Conservation (phyloP, 2,888 invertebrate species). For the Chamaedrilus cognettii region DNA sequence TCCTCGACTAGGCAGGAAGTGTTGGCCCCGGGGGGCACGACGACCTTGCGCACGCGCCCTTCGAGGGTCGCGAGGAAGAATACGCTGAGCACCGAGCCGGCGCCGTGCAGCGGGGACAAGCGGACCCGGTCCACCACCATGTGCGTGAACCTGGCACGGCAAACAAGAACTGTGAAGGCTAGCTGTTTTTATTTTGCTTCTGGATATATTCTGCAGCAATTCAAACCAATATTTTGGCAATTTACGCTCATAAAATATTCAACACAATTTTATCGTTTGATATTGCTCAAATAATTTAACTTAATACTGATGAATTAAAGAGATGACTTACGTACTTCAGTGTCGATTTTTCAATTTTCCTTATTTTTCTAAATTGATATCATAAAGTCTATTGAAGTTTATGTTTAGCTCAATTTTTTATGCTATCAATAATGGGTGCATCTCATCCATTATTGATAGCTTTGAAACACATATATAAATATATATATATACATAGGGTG, state of each 20-base stretch:
- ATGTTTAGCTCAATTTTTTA: too few relatives aligned
- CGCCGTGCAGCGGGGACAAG: slow-evolving; percentile 69
- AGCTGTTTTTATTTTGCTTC: neutral
- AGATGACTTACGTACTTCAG: too few relatives aligned
- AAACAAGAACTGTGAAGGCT: slow-evolving; percentile 10
- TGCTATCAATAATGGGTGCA: too few relatives aligned
- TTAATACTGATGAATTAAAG: too few relatives aligned
- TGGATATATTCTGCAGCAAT: neutral
- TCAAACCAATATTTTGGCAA: neutral
- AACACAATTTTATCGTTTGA: neutral
- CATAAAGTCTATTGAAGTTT: too few relatives aligned
- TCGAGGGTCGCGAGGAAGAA: slow-evolving; percentile 78
- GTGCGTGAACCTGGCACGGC: slow-evolving; percentile 58
- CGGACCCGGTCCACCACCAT: slow-evolving; percentile 85
- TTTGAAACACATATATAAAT: too few relatives aligned
- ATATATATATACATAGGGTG: too few relatives aligned
- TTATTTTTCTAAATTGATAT: too few relatives aligned
- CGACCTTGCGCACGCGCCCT: slow-evolving; percentile 79
- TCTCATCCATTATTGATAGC: too few relatives aligned
- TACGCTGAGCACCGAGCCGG: slow-evolving; percentile 66
- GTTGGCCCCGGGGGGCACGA: slow-evolving; percentile 68
- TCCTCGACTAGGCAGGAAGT: slow-evolving; percentile 17
- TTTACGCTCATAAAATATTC: neutral
- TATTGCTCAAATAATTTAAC: too few relatives aligned
- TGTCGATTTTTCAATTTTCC: too few relatives aligned